A percentile compares a stretch with the other conserved stretches of the same genome.
These are phyloP conservation scores for Wiebesia pumilae DNA, from an alignment of 1,140 invertebrate species.

Conservation along the genomic window DNA sequence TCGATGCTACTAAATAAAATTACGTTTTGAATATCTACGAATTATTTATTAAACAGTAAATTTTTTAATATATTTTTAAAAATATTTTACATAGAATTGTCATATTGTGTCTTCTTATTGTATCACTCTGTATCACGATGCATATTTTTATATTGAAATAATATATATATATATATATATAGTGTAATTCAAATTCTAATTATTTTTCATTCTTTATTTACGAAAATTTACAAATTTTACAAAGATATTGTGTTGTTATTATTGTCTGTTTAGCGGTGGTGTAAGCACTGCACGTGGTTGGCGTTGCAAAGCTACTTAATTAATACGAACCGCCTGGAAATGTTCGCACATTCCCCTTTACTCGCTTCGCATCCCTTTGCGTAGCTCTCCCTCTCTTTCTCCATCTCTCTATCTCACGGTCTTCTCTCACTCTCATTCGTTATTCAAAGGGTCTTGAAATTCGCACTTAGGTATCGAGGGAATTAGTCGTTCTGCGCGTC, in stretches of 20 bases:
- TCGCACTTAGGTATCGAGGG: conserved; percentile 46
- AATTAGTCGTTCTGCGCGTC: conserved; percentile 36
- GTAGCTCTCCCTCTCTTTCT: conserved; percentile 47
- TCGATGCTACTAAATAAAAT: too few relatives aligned
- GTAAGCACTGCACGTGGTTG: not conserved
- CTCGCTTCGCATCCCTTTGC: conserved; percentile 28
- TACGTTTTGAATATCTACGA: too few relatives aligned
- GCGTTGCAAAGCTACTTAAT: conserved; percentile 64
- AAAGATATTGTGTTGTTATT: not conserved
- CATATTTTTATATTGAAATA: too few relatives aligned
- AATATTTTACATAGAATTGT: too few relatives aligned
- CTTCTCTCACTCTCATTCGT: conserved; percentile 43
- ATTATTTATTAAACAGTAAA: too few relatives aligned
- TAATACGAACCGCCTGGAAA: conserved; percentile 65
- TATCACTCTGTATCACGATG: too few relatives aligned
- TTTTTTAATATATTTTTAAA: too few relatives aligned
- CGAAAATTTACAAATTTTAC: not conserved
- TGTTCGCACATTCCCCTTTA: conserved; percentile 33
- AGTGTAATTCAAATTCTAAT: too few relatives aligned
- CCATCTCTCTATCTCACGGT: conserved; percentile 41
- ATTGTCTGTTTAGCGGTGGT: conserved; percentile 27
- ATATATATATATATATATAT: too few relatives aligned
- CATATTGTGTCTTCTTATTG: too few relatives aligned
- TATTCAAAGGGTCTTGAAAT: conserved; percentile 50
- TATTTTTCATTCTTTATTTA: not conserved